Base-by-base conservation (phyloP, 2,113 vertebrate species). In the Hystrix brachyura region DNA sequence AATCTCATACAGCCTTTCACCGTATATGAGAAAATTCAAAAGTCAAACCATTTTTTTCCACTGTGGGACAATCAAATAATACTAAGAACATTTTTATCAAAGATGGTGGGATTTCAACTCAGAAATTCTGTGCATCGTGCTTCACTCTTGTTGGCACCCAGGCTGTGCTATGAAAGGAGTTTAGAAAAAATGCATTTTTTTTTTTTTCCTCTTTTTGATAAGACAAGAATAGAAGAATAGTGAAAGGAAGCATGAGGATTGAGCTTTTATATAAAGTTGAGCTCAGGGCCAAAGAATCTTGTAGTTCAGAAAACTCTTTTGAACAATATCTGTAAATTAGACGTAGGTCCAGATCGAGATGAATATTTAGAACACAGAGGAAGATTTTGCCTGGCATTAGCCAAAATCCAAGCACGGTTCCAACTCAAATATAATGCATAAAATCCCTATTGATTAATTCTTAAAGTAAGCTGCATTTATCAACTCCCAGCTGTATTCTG, bases 1-100 rank as follows among this genome's bases (percentile, higher is more conserved):
- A 97, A 95, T 94, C 84, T 17, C 93, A 46, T 78, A 95, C 92
- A 93, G 97, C 94, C 32, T 0, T 60, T 92, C 91, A 86, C 95
- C 76, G 82, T 95, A 96, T 97, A 95, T 95, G 89, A 83, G 94
- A 93, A 97, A 98, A 98, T 29, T 79, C 76, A 51, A 97, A 97
- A 97, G 65, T 76, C 79, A 93, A 94, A 87, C 91, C 62, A 78
- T 60, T 97, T 94, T 80, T 48, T 82, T 64, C 88, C 92, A 94
- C 17, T 93, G 83, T 82, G 88, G 78, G 60, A 90, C 34, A 84
- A 32, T 96, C 65, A 97, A 90, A 89, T 60, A 87, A 87, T 97
- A 88, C 94, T 96, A 91, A 95, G 48, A 10, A 95, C 85, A 53
- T 83, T 96, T 90, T 96, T 96, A 96, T 81, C 91, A 94, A 94